A percentile compares a stretch with the other conserved stretches of the same genome.
phyloP scores from a whole-genome alignment of 1,140 invertebrate species.

The Gonatopus flavifemur region DNA sequence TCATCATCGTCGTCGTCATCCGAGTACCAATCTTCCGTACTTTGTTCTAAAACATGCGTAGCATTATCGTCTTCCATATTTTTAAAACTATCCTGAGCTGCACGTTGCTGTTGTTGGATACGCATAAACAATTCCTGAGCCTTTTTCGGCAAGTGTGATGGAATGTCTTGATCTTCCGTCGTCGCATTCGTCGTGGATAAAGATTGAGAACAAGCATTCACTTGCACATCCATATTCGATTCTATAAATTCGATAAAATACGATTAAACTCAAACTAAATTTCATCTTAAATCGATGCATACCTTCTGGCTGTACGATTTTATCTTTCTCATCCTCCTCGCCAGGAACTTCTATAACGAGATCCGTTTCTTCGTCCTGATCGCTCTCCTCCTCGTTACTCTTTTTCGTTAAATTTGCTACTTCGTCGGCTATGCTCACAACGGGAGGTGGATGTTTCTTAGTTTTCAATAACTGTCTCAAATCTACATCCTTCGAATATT shows the following conservation, averaged over 20 bases:
- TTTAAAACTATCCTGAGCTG: slow-evolving; percentile 55
- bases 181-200: slow-evolving; percentile 12
- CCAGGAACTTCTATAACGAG: slow-evolving; percentile 51
- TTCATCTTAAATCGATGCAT: slow-evolving; percentile 18
- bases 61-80: slow-evolving; percentile 59
- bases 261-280: slow-evolving; percentile 21
- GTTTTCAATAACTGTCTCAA: slow-evolving; percentile 43
- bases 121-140: slow-evolving; percentile 69
- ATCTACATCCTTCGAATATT: slow-evolving; percentile 43
- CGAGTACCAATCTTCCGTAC: slow-evolving; percentile 76
- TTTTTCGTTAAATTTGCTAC: slow-evolving; percentile 43
- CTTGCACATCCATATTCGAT: too few species aligned
- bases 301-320: slow-evolving; percentile 16
- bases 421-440: slow-evolving; percentile 48
- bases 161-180: slow-evolving; percentile 39
- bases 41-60: slow-evolving; percentile 57
- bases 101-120: slow-evolving; percentile 69
- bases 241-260: slow-evolving; percentile 5
- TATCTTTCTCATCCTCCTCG: slow-evolving; percentile 48
- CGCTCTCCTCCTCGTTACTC: slow-evolving; percentile 53
- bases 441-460: slow-evolving; percentile 36
- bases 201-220: too few species aligned
- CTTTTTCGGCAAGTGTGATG: slow-evolving; percentile 65
- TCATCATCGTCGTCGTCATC: slow-evolving; percentile 69
- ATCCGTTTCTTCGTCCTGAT: slow-evolving; percentile 51